These are phyloP conservation scores for Bembecia ichneumoniformis DNA, from an alignment of 2,888 invertebrate genomes.

Conservation along the genomic window DNA sequence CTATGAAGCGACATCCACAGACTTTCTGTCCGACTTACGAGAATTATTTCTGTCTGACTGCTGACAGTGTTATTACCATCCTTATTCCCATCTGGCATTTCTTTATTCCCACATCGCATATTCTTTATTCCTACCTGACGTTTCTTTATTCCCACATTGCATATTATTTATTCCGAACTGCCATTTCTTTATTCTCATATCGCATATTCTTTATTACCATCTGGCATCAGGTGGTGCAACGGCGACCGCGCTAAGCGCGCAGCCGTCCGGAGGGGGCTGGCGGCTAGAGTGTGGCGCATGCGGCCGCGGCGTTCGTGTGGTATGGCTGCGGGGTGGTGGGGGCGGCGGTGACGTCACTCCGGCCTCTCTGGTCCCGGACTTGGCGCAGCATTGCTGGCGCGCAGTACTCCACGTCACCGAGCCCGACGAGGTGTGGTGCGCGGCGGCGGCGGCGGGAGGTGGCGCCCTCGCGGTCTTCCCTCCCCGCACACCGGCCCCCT, in stretches of 20 bases:
- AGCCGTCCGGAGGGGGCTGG: conserved; percentile 43
- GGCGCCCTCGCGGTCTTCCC: conserved; percentile 58
- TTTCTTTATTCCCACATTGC: background rate
- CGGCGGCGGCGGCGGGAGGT: conserved; percentile 32
- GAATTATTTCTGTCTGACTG: no score
- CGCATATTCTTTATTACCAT: background rate
- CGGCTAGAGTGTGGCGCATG: conserved; percentile 59
- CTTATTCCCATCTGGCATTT: no score
- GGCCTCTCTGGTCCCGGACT: conserved; percentile 37
- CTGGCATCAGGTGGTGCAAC: conserved; percentile 40
- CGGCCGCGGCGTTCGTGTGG: conserved; percentile 44
- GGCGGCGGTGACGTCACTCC: conserved; percentile 14
- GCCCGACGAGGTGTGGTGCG: conserved; percentile 56
- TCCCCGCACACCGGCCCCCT: conserved; percentile 21
- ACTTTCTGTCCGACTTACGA: no score
- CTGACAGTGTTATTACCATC: no score
- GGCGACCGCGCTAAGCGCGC: conserved; percentile 43
- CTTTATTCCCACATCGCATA: no score
- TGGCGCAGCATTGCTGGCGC: conserved; percentile 55
- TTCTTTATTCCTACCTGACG: background rate
- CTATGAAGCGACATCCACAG: no score
- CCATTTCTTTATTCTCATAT: no score
- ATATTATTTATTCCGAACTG: background rate
- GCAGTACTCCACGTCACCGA: conserved; percentile 43
- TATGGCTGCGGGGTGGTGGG: conserved; percentile 17